phyloP scores from a whole-genome alignment of 2,113 vertebrate genomes.

The Trinectes maculatus region DNA sequence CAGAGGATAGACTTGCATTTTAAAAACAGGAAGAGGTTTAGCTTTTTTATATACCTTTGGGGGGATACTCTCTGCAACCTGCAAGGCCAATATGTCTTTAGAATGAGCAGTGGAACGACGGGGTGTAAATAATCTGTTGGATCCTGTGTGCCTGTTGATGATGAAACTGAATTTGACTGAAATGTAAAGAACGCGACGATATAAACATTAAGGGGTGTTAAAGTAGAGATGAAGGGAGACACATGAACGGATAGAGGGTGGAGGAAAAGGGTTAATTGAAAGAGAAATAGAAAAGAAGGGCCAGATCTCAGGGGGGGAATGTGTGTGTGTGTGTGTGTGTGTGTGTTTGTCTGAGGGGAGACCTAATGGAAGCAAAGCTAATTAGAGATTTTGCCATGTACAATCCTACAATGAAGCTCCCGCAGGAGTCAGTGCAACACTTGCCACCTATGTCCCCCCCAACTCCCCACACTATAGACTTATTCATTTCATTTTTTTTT shows the following conservation, averaged over 20 bases:
- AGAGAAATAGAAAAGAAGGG: conserved; percentile 60
- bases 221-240: conserved; percentile 42
- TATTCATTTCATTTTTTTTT: conserved; percentile 38
- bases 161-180: conserved; percentile 66
- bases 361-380: conserved; percentile 75
- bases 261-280: conserved; percentile 69
- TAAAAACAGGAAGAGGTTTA: conserved; percentile 6
- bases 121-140: conserved; percentile 64
- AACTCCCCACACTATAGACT: background rate
- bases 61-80: conserved; percentile 32
- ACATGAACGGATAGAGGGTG: conserved; percentile 51
- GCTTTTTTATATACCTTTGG: background rate
- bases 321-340: conserved; percentile 31
- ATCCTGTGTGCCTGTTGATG: conserved; percentile 43
- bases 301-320: conserved; percentile 58
- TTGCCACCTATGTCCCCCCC: conserved; percentile 44
- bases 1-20: conserved; percentile 19
- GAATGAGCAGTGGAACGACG: conserved; percentile 45
- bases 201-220: conserved; percentile 40
- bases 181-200: conserved; percentile 56
- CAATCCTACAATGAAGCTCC: conserved; percentile 45
- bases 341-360: conserved; percentile 51
- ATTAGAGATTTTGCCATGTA: conserved; percentile 67
- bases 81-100: conserved; percentile 24
- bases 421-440: conserved; percentile 48